Conservation (phyloP, 2,888 invertebrate genomes). For the Epirrhoe tristata region DNA sequence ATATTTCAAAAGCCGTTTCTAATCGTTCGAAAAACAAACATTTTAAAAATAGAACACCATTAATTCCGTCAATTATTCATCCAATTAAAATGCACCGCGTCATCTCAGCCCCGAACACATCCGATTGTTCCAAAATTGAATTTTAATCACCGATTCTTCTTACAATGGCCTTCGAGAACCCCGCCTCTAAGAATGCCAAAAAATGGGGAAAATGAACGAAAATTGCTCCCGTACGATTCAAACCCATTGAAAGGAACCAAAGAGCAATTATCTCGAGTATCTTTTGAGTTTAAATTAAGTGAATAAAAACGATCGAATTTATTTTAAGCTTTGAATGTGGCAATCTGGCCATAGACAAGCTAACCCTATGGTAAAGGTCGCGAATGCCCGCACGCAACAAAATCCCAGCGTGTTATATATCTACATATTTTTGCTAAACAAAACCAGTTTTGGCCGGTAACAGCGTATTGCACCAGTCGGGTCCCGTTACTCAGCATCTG, state of each 20-base stretch:
- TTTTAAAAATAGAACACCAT: slow-evolving; percentile 47
- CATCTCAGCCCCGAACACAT: slow-evolving; percentile 70
- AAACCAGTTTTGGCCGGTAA: slow-evolving; percentile 72
- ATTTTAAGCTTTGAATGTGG: slow-evolving; percentile 37
- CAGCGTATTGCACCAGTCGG: slow-evolving; percentile 71
- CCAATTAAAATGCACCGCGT: slow-evolving; percentile 84
- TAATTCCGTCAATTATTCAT: slow-evolving; percentile 65
- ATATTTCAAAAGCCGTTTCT: slow-evolving; percentile 1
- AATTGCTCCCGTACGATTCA: slow-evolving; percentile 74
- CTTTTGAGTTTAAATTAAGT: slow-evolving; percentile 85
- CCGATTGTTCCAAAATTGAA: slow-evolving; percentile 84
- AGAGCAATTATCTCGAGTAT: slow-evolving; percentile 84
- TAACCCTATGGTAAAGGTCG: slow-evolving; percentile 72
- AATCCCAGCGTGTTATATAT: slow-evolving; percentile 54
- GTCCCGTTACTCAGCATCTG: slow-evolving; percentile 75
- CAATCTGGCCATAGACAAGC: slow-evolving; percentile 56
- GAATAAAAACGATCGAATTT: slow-evolving; percentile 68
- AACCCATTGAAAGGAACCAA: slow-evolving; percentile 44
- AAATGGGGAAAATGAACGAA: slow-evolving; percentile 80
- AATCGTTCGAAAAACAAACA: slow-evolving; percentile 35
- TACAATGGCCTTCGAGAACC: slow-evolving; percentile 71
- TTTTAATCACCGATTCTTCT: slow-evolving; percentile 84
- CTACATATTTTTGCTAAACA: slow-evolving; percentile 69
- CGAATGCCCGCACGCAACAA: slow-evolving; percentile 69
- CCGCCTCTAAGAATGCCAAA: slow-evolving; percentile 73